Evolutionary conservation across 2,797 vertebrate genomes (phyloP), one percentile per base, ranked within the genome.

Genomic region (Urocyon cinereoargenteus): DNA sequence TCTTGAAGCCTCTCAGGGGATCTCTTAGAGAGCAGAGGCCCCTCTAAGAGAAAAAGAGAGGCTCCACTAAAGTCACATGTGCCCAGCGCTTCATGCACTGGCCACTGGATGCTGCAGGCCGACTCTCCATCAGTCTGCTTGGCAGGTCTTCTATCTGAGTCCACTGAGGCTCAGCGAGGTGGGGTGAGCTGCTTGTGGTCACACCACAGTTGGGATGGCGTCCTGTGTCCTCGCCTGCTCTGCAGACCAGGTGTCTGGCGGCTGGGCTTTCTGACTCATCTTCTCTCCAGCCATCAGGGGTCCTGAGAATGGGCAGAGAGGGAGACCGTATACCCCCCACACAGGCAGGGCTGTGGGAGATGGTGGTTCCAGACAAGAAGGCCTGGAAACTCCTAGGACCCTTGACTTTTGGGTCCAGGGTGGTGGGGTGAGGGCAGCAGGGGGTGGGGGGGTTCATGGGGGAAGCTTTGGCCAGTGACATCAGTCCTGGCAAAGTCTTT

Each of bases 41-140:
- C 14, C 55, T 72, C 66, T 19, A 68, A 55, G 85, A 28, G 21
- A 68, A 68, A 53, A 68, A 53, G 28, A 3, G 22, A 53, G 77
- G 28, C 34, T 61, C 4, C 0, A 73, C 13, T 26, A n/a, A 49
- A 78, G 12, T 34, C 0, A 55, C 18, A 0, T 0, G 0, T 34
- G 2, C 1, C 3, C 8, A 5, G 72, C 0, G 0, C 31, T 19
- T 16, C 12, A 0, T 1, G 0, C 5, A 1, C 34, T 0, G 2
- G 59, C 57, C 2, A 1, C 66, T 6, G 49, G 86, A 16, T 0
- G 0, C 59, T 2, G 1, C 0, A 0, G 22, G 24, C 3, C 2
- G 81, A 6, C 10, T 36, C 19, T 4, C 5, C 24, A 36, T 18
- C 40, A 1, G 5, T 51, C n/a, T 24, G 26, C 59, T 8, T 1